Base-by-base conservation (phyloP, 2,113 vertebrate genomes). In the Microcebus murinus region DNA sequence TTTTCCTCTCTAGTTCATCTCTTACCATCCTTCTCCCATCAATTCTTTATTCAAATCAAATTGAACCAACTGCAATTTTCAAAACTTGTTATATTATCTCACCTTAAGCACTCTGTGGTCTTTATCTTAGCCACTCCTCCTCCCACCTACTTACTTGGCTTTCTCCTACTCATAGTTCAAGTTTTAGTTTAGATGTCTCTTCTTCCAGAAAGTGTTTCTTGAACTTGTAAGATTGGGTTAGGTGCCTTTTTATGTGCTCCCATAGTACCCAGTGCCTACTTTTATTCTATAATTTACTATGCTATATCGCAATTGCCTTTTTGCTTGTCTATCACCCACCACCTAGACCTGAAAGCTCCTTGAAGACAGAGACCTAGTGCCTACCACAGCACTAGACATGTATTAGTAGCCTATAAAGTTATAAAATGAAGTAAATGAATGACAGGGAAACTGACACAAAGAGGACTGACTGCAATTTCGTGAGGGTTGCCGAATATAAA, bases 111-210 rank as follows among this genome's bases (percentile, higher is more conserved):
- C 52, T 77, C 5, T 90, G 67, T 36, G 34, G 55, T 11, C 52
- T 90, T 76, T 63, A 8, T 23, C 86, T 79, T 50, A 29, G 27
- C 45, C 4, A 79, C 21, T 57, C 14, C 3, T 76, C 57, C 29
- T 48, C 34, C n/a, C 27, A 71, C 31, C 42, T 55, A 79, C 50
- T 90, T 92, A 87, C 10, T 17, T 73, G 29, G 67, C 21, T 87
- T 95, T 77, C 31, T 93, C 68, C 39, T 77, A 81, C 6, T 52
- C 39, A 80, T 0, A 36, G 23, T 91, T 94, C 23, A 74, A 85
- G 27, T 92, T 31, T 90, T 45, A 93, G 59, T 39, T 91, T 65
- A 92, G 59, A 20, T 87, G 25, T 88, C 34, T 92, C 48, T 95
- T 95, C 59, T 39, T 77, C n/a, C 15, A 84, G 76, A 31, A 95